phyloP scores from a whole-genome alignment of 2,888 invertebrate species.

The Agrochola lychnidis region DNA sequence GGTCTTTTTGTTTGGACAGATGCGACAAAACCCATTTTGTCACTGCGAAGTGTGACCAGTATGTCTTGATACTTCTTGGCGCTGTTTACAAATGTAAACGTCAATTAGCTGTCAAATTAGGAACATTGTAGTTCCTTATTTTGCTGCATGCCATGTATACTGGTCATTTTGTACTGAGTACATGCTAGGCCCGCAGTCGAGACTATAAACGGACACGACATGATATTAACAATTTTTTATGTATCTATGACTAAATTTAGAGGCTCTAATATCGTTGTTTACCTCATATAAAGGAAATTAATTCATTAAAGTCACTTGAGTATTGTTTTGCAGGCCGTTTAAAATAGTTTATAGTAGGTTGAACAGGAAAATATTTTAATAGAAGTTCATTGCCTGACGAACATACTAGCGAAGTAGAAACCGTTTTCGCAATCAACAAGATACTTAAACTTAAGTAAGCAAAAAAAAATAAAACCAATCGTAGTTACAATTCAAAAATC shows the following conservation, averaged over 20 bases:
- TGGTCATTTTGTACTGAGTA: constrained; percentile 12
- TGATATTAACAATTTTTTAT: constrained; percentile 12
- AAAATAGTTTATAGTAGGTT: neutral
- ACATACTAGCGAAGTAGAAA: neutral
- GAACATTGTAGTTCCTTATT: constrained; percentile 19
- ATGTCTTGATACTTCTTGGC: constrained; percentile 45
- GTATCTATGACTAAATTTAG: constrained; percentile 35
- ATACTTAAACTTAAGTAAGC: constrained; percentile 19
- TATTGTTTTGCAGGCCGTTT: constrained; percentile 13
- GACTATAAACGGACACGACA: neutral
- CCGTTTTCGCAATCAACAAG: constrained; percentile 21
- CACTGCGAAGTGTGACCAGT: constrained; percentile 24
- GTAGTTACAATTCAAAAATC: constrained; percentile 54
- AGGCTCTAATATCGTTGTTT: constrained; percentile 25
- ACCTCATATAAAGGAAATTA: constrained; percentile 32
- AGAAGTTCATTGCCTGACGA: constrained; percentile 4
- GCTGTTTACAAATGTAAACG: constrained; percentile 50
- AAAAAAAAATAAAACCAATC: constrained; percentile 42
- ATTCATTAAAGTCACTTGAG: constrained; percentile 3
- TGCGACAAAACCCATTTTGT: constrained; percentile 30
- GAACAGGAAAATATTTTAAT: constrained; percentile 31
- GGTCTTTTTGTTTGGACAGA: constrained; percentile 15
- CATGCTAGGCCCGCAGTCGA: neutral
- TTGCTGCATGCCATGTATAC: neutral
- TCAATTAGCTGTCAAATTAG: constrained; percentile 47